Base-by-base conservation (phyloP, 2,113 vertebrate genomes). In the Mormoops blainvillei region DNA sequence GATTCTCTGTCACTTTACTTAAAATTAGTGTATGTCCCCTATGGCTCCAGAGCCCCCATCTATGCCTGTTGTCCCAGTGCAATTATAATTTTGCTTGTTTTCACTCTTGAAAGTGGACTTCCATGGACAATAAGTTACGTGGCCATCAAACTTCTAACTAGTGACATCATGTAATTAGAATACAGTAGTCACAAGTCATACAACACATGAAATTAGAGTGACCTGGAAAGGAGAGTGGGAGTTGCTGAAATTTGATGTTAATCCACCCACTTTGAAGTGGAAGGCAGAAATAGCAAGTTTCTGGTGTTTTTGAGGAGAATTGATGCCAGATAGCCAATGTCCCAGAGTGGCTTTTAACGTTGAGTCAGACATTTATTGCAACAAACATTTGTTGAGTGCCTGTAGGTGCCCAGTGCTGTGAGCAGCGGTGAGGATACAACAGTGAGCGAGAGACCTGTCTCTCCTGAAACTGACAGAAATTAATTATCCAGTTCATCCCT, bases 381-480 rank as follows among this genome's bases (percentile, higher is more conserved):
- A 5, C 26, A 33, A 24, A 38, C 8, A 0, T 48, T 38, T 43
- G 16, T 16, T 22, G 26, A 52, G 38, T 28, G 63, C 28, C 86
- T 50, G 0, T 63, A 4, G 3, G 16, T 43, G 26, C 50, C 58
- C 0, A 1, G 28, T 36, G 48, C 12, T 24, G 0, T 2, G 2
- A 48, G n/a, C 20, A 73, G 24, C 3, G 1, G 0, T 9, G 50
- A 56, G 43, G 22, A 19, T 5, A 8, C n/a, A 5, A 1, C 26
- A 2, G 36, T 16, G 22, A 19, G 12, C 4, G 4, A 11, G 7
- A 26, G 24, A 45, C 48, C 13, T 1, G 33, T 28, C 20, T 36
- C n/a, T 15, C 71, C 9, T 0, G 15, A 8, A 22, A 20, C 71
- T 10, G 50, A 4, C 28, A 12, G 56, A 33, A 52, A 2, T n/a